These are phyloP conservation scores for Pseudomyrmex flavicornis DNA, from an alignment of 1,140 invertebrate genomes.

Conservation along the genomic window DNA sequence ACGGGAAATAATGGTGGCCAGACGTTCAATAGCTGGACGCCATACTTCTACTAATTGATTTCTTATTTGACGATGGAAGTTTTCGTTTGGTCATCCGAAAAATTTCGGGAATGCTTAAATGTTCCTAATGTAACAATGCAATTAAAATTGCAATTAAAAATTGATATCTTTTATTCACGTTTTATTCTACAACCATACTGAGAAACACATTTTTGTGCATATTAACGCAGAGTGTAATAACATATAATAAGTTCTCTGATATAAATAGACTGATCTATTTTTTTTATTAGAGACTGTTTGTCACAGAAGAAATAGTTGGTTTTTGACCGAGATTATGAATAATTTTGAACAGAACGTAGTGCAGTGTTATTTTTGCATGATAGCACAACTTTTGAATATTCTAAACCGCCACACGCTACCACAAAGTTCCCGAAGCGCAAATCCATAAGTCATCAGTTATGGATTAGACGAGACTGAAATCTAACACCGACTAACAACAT, in stretches of 20 bases:
- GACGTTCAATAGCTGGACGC: neutral
- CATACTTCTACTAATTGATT: slow-evolving; percentile 43
- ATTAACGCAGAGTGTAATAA: too few relatives aligned
- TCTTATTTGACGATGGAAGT: slow-evolving; percentile 44
- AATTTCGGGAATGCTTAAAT: neutral
- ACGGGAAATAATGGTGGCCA: neutral
- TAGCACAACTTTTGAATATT: slow-evolving; percentile 64
- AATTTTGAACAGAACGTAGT: neutral
- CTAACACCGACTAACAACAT: slow-evolving; percentile 77
- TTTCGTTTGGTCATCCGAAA: slow-evolving; percentile 16
- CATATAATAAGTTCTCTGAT: too few relatives aligned
- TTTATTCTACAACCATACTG: too few relatives aligned
- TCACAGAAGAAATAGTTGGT: too few relatives aligned
- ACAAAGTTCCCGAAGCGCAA: slow-evolving; percentile 70
- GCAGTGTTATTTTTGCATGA: neutral
- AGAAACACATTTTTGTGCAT: too few relatives aligned
- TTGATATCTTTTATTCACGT: too few relatives aligned
- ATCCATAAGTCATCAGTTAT: slow-evolving; percentile 76
- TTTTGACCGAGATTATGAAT: too few relatives aligned
- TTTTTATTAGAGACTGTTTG: too few relatives aligned
- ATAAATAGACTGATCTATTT: too few relatives aligned
- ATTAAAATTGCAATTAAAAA: too few relatives aligned
- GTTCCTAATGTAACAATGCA: too few relatives aligned
- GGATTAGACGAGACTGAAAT: slow-evolving; percentile 77
- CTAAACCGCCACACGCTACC: slow-evolving; percentile 50